These are phyloP conservation scores for Oxyruncus cristatus DNA, from an alignment of 2,113 vertebrate genomes.

Conservation along the genomic window DNA sequence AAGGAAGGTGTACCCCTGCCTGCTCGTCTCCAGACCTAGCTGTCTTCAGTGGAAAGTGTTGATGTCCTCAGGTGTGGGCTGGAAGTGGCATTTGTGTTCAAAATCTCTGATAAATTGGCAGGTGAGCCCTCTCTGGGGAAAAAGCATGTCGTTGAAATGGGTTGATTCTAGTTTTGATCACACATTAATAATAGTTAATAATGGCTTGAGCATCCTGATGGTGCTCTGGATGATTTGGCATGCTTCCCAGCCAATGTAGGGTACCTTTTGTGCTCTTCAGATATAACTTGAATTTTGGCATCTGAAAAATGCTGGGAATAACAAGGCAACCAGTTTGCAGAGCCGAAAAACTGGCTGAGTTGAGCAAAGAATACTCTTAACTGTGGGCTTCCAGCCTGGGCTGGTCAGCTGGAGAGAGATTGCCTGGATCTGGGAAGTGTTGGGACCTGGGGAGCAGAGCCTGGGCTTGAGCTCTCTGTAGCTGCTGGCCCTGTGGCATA, in stretches of 20 bases:
- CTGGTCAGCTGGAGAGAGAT: background rate
- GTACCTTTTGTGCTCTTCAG: background rate
- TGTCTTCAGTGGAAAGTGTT: background rate
- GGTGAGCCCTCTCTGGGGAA: background rate
- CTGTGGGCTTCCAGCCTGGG: background rate
- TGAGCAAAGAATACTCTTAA: background rate
- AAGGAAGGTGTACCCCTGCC: background rate
- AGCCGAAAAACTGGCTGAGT: background rate
- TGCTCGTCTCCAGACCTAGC: background rate
- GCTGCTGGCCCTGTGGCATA: fast-evolving
- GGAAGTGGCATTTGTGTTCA: background rate
- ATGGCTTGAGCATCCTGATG: background rate
- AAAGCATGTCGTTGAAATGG: fast-evolving
- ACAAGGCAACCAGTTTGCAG: background rate
- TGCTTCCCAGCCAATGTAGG: background rate
- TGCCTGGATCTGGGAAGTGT: fast-evolving
- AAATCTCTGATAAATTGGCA: background rate
- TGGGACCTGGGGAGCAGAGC: fast-evolving
- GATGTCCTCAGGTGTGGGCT: background rate
- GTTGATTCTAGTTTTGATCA: background rate
- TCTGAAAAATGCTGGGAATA: background rate
- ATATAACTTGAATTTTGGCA: background rate
- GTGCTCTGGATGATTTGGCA: background rate
- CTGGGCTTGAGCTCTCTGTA: background rate
- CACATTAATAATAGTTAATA: background rate